These are phyloP conservation scores for Falco peregrinus DNA, from an alignment of 2,797 vertebrate species.

Conservation along the genomic window DNA sequence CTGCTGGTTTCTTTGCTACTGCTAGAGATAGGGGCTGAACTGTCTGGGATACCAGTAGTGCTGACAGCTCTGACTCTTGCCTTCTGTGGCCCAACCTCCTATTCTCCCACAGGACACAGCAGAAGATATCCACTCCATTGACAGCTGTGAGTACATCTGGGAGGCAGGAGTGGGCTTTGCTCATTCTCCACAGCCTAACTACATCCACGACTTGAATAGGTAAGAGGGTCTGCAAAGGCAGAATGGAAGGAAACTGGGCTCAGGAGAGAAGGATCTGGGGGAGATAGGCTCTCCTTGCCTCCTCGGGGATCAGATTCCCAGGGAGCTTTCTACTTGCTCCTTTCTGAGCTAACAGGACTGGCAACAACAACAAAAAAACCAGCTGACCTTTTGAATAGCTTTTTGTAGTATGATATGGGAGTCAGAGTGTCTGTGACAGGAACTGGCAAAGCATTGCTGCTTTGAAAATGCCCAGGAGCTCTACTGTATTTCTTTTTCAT, in stretches of 20 bases:
- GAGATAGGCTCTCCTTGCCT: background rate
- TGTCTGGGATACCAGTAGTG: background rate
- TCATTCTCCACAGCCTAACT: conserved; percentile 94
- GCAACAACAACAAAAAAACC: background rate
- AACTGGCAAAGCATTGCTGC: background rate
- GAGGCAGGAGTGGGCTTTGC: conserved; percentile 98
- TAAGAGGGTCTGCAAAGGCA: conserved; percentile 68
- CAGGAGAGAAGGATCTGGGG: background rate
- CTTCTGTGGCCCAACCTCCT: background rate
- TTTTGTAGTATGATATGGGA: background rate
- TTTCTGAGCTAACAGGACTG: background rate
- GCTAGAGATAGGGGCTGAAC: background rate
- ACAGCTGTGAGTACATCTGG: conserved; percentile 99
- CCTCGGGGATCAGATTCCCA: background rate
- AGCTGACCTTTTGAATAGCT: background rate
- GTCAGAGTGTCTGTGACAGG: background rate
- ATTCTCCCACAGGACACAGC: conserved; percentile 83
- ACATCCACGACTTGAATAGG: conserved; percentile 95
- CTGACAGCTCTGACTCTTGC: background rate
- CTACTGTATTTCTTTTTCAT: background rate
- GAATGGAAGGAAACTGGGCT: background rate
- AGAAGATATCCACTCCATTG: conserved; percentile 95
- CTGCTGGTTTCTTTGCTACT: background rate
- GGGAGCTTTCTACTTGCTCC: background rate
- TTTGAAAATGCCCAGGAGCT: background rate